Evolutionary conservation across 2,888 invertebrate genomes (phyloP).

Genomic region (Patella depressa): DNA sequence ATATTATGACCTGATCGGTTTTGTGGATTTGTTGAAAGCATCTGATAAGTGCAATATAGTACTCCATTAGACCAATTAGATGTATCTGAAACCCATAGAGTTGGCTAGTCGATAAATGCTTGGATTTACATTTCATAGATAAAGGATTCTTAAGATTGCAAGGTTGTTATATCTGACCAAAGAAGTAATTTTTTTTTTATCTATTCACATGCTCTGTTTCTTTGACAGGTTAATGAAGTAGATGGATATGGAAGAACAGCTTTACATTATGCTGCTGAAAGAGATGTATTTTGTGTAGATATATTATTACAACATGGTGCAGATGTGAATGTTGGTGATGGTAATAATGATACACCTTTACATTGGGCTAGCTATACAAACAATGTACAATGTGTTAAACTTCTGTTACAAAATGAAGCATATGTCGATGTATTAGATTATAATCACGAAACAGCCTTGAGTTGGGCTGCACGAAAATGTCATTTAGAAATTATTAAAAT

Average conservation of each 20-base stretch:
- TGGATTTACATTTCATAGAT: too few species aligned
- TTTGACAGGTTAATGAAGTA: conserved; percentile 62
- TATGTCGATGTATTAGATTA: conserved; percentile 61
- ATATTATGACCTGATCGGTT: too few species aligned
- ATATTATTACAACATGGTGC: conserved; percentile 64
- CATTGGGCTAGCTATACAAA: conserved; percentile 71
- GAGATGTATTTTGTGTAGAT: conserved; percentile 59
- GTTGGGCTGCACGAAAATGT: conserved; percentile 68
- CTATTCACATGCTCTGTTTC: conserved; percentile 20
- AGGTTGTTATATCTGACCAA: too few species aligned
- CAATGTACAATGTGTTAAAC: conserved; percentile 57
- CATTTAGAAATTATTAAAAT: conserved; percentile 61
- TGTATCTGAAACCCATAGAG: too few species aligned
- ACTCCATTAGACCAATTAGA: too few species aligned
- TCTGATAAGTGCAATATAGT: too few species aligned
- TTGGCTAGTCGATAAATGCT: too few species aligned
- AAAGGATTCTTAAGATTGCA: too few species aligned
- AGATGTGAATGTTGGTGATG: conserved; percentile 58
- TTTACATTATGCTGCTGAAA: conserved; percentile 69
- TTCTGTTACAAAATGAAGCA: conserved; percentile 63
- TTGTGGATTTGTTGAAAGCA: too few species aligned
- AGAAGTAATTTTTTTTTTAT: not conserved
- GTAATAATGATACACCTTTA: conserved; percentile 65
- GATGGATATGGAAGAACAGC: conserved; percentile 69
- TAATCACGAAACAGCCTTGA: conserved; percentile 66